These are phyloP conservation scores for Otocyon megalotis DNA, from an alignment of 2,113 vertebrate genomes.

Conservation along the genomic window DNA sequence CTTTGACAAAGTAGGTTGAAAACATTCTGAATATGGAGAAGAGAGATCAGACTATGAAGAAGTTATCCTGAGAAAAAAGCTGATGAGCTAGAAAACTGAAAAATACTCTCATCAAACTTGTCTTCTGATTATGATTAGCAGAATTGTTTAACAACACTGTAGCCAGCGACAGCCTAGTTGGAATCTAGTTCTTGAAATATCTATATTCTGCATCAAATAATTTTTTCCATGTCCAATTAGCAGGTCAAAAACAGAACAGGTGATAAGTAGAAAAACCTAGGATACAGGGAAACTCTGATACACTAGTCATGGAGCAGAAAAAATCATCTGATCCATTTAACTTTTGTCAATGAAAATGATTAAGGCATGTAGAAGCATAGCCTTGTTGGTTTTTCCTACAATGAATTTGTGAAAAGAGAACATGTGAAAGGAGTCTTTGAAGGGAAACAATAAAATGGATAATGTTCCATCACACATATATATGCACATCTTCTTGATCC, in stretches of 20 bases:
- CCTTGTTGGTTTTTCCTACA: neutral
- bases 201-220: neutral
- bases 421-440: neutral
- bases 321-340: neutral
- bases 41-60: neutral
- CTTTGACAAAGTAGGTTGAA: neutral
- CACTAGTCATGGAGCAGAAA: neutral
- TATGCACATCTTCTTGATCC: neutral
- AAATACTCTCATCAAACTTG: neutral
- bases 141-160: rapidly evolving
- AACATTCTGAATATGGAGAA: neutral
- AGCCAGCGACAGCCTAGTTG: too few species aligned
- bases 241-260: neutral
- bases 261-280: neutral
- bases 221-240: neutral
- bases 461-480: neutral
- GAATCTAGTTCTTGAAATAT: neutral
- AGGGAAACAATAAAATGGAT: neutral
- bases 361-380: neutral
- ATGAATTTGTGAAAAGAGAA: neutral
- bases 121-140: neutral
- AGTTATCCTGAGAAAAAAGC: neutral
- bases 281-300: neutral
- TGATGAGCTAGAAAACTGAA: neutral
- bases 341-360: neutral